Percentiles rank a stretch among this genome's conserved stretches.
Evolutionary conservation across 2,888 invertebrate species (phyloP).

Genomic region (Linnaemya vulpina): DNA sequence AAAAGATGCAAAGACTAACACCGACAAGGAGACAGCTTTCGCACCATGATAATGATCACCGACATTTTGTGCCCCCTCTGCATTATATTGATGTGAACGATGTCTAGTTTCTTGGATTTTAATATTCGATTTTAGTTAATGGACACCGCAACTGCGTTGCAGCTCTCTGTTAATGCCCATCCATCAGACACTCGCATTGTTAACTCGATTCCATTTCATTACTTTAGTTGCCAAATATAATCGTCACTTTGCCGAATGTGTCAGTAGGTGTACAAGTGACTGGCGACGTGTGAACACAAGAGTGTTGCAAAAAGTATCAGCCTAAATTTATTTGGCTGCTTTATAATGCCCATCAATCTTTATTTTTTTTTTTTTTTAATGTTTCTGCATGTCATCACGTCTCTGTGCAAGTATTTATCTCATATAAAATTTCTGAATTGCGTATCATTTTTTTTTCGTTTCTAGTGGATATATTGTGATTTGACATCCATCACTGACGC

Average conservation of each 20-base stretch:
- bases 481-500: slow-evolving; percentile 50
- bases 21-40: too few relatives aligned
- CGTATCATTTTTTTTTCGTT: neutral
- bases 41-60: too few relatives aligned
- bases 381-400: slow-evolving; percentile 13
- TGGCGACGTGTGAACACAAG: slow-evolving; percentile 36
- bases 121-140: too few relatives aligned
- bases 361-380: neutral
- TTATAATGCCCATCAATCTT: slow-evolving; percentile 23
- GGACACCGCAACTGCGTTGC: too few relatives aligned
- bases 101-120: too few relatives aligned
- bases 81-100: too few relatives aligned
- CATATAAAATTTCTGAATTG: slow-evolving; percentile 16
- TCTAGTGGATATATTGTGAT: slow-evolving; percentile 18
- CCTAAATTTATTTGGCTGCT: neutral
- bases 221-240: slow-evolving; percentile 6
- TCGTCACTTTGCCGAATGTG: slow-evolving; percentile 17
- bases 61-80: too few relatives aligned
- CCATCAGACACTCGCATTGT: neutral
- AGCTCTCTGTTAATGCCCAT: neutral
- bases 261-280: neutral
- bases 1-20: too few relatives aligned
- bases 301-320: slow-evolving; percentile 1
- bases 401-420: slow-evolving; percentile 8
- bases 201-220: slow-evolving; percentile 4